phyloP scores from a whole-genome alignment of 2,797 vertebrate genomes.

The Podarcis lilfordi region DNA sequence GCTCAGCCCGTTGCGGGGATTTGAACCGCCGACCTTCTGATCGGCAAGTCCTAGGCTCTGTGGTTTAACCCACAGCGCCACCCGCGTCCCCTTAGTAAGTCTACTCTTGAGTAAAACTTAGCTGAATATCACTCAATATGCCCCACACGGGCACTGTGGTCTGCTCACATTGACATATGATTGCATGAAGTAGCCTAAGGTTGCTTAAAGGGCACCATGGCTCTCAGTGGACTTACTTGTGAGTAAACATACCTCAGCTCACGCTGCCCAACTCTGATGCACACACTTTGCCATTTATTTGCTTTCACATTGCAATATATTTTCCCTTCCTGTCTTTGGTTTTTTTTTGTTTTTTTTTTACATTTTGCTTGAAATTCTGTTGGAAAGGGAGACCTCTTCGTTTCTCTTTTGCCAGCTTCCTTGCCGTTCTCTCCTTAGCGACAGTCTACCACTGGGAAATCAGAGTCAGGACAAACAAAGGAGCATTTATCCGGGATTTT shows the following conservation, averaged over 20 bases:
- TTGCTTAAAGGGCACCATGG: not conserved
- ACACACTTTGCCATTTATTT: not conserved
- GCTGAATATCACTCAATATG: not conserved
- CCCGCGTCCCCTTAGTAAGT: too few relatives aligned
- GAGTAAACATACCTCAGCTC: not conserved
- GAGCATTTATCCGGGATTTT: conserved; percentile 64
- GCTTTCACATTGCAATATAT: not conserved
- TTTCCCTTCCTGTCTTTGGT: not conserved
- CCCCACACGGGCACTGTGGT: not conserved
- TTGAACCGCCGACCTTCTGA: too few relatives aligned
- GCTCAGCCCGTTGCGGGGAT: too few relatives aligned
- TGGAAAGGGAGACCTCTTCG: not conserved
- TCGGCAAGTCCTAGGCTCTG: too few relatives aligned
- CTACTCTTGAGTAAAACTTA: too few relatives aligned
- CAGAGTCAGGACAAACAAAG: conserved; percentile 70
- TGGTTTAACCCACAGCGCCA: too few relatives aligned
- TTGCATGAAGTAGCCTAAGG: not conserved
- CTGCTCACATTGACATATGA: not conserved
- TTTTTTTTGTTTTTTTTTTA: not conserved
- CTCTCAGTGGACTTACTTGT: not conserved
- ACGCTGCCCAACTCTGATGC: not conserved
- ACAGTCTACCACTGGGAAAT: conserved; percentile 26
- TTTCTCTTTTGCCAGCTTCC: not conserved
- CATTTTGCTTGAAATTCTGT: conserved; percentile 8
- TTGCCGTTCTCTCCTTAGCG: conserved; percentile 20